phyloP scores from a whole-genome alignment of 2,888 invertebrate species.

The Nymphalis urticae region DNA sequence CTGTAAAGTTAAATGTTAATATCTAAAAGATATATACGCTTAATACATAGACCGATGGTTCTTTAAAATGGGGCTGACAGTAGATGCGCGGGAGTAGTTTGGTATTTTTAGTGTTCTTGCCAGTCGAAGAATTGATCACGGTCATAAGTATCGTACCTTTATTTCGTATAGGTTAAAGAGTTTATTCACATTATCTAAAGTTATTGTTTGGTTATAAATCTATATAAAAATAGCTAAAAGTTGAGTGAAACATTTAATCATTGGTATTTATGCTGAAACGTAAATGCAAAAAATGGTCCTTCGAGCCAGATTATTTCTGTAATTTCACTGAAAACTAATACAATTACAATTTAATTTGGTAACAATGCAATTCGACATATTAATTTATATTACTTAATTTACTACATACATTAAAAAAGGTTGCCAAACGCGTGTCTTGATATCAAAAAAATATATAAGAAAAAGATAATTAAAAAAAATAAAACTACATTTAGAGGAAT shows the following conservation, averaged over 20 bases:
- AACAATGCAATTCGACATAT: neutral
- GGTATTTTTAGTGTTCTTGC: conserved; percentile 11
- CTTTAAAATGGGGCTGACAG: neutral
- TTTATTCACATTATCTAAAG: neutral
- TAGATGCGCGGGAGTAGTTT: conserved; percentile 8
- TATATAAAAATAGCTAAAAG: neutral
- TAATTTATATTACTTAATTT: too few species aligned
- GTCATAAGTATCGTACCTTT: neutral
- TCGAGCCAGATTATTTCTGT: neutral
- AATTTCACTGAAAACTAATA: conserved; percentile 6
- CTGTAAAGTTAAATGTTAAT: too few species aligned
- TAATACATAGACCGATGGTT: neutral
- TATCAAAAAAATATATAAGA: neutral
- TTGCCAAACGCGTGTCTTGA: too few species aligned
- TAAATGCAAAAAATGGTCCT: conserved; percentile 1
- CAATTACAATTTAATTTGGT: neutral
- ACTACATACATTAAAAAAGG: too few species aligned
- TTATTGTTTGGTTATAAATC: neutral
- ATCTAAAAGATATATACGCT: too few species aligned
- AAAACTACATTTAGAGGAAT: conserved; percentile 69
- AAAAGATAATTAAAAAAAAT: conserved; percentile 39
- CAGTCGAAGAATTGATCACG: neutral
- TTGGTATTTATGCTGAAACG: neutral
- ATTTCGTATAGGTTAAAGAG: neutral
- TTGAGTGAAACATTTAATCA: neutral